These are phyloP conservation scores for Euwallacea fornicatus DNA, from an alignment of 1,140 invertebrate species.

Conservation along the genomic window DNA sequence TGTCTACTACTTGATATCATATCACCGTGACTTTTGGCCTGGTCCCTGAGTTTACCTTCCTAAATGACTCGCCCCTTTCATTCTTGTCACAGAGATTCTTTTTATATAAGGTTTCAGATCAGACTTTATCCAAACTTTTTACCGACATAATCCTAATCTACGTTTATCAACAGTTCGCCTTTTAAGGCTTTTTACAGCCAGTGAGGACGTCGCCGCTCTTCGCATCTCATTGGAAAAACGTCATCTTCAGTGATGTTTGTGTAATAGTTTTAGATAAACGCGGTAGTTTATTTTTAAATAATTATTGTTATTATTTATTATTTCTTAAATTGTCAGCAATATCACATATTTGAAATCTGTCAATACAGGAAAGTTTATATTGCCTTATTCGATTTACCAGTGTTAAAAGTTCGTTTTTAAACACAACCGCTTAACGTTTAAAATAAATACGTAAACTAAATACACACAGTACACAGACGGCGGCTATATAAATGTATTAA, in stretches of 20 bases:
- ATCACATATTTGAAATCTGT: constrained; percentile 47
- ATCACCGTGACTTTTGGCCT: constrained; percentile 55
- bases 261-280: constrained; percentile 29
- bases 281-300: constrained; percentile 43
- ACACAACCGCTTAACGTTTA: constrained; percentile 21
- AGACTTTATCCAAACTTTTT: constrained; percentile 31
- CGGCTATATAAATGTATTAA: constrained; percentile 20
- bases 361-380: constrained; percentile 43
- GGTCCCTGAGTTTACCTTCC: constrained; percentile 55
- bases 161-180: constrained; percentile 23
- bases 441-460: constrained; percentile 13
- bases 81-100: constrained; percentile 40
- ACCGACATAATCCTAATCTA: constrained; percentile 18
- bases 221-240: background rate
- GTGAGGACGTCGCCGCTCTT: background rate
- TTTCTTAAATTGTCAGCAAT: constrained; percentile 48
- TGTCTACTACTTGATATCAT: constrained; percentile 54
- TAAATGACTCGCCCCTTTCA: constrained; percentile 37
- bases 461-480: constrained; percentile 14
- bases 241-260: constrained; percentile 40
- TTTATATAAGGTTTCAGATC: constrained; percentile 37
- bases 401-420: constrained; percentile 29
- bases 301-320: constrained; percentile 34
- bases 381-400: constrained; percentile 44
- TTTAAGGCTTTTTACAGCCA: constrained; percentile 24